phyloP scores from a whole-genome alignment of 1,140 invertebrate genomes.

The Zaprionus kolodkinae region DNA sequence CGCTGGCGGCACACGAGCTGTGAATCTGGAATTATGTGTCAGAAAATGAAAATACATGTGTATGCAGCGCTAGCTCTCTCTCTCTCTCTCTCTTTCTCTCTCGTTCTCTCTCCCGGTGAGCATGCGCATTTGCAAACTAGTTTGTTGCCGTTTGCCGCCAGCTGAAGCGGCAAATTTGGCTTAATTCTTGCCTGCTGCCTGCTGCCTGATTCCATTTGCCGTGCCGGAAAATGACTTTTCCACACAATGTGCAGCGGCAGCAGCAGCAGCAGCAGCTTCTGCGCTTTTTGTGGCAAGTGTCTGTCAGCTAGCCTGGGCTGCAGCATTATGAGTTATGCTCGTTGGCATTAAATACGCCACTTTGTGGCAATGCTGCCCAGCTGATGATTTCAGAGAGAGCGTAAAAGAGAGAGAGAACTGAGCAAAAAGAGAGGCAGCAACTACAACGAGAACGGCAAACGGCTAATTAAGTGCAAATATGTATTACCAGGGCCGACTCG shows the following conservation, averaged over 20 bases:
- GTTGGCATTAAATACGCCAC: slow-evolving; percentile 70
- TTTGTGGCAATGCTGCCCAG: slow-evolving; percentile 29
- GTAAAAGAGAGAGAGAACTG: background rate
- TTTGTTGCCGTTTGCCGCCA: slow-evolving; percentile 52
- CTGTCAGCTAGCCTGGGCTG: slow-evolving; percentile 67
- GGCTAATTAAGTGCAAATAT: slow-evolving; percentile 81
- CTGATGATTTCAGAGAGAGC: slow-evolving; percentile 30
- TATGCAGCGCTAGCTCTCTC: slow-evolving; percentile 20
- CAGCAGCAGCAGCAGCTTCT: slow-evolving; percentile 23
- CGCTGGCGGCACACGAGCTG: slow-evolving; percentile 58
- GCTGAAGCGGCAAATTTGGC: slow-evolving; percentile 80
- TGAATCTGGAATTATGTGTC: slow-evolving; percentile 83
- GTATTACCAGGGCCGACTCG: slow-evolving; percentile 61
- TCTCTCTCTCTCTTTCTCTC: slow-evolving; percentile 19
- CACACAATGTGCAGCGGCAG: slow-evolving; percentile 20
- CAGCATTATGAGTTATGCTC: slow-evolving; percentile 75
- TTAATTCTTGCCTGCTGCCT: slow-evolving; percentile 62
- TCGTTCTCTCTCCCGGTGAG: slow-evolving; percentile 15
- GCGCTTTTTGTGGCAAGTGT: slow-evolving; percentile 35
- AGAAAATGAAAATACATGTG: slow-evolving; percentile 79
- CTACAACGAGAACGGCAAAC: slow-evolving; percentile 43
- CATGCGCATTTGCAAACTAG: slow-evolving; percentile 71
- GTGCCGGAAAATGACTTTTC: slow-evolving; percentile 62
- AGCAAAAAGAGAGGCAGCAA: slow-evolving; percentile 17
- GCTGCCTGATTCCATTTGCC: slow-evolving; percentile 43